phyloP scores from a whole-genome alignment of 2,113 vertebrate species.

The Zosterops lateralis region DNA sequence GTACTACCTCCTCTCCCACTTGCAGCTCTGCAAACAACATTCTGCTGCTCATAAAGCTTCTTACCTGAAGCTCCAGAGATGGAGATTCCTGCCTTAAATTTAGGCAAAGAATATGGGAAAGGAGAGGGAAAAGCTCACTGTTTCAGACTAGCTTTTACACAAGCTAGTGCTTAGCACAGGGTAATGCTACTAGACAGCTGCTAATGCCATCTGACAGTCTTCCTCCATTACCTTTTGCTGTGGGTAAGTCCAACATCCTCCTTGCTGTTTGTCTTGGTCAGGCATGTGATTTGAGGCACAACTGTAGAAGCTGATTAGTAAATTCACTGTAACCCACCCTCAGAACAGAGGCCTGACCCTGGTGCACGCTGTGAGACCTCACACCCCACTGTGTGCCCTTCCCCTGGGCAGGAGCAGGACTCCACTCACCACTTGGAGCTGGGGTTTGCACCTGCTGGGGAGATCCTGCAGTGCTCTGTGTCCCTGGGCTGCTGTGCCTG shows the following conservation, averaged over 20 bases:
- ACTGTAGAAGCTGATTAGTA: background rate
- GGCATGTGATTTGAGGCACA: background rate
- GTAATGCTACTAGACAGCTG: background rate
- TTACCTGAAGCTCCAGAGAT: background rate
- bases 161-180: background rate
- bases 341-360: background rate
- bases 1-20: background rate
- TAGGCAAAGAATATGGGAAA: background rate
- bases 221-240: background rate
- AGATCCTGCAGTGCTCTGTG: background rate
- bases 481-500: conserved; percentile 1
- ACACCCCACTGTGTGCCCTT: background rate
- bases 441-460: background rate
- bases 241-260: background rate
- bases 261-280: background rate
- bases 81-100: background rate
- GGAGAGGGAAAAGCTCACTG: background rate
- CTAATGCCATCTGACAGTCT: background rate
- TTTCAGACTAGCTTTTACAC: background rate
- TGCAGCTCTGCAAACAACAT: background rate
- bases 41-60: background rate
- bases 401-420: background rate
- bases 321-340: background rate
- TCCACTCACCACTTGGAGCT: conserved; percentile 40
- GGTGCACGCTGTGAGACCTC: background rate